A percentile compares a stretch with the other conserved stretches of the same genome.
These are phyloP conservation scores for Sebastes cheni DNA, from an alignment of 2,797 vertebrate genomes.

Conservation along the genomic window DNA sequence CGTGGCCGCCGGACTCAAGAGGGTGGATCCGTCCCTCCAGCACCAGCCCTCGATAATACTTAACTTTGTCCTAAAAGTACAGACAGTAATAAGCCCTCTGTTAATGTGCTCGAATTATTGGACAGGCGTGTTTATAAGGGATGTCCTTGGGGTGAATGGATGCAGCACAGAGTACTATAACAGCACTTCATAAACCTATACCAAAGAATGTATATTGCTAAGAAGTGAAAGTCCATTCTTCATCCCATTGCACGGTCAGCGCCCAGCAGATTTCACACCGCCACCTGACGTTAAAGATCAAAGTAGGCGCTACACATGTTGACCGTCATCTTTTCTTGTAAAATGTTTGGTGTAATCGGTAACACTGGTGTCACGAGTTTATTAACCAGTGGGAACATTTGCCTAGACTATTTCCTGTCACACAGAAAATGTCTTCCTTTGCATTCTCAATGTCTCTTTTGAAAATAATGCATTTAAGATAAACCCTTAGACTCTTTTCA, in stretches of 20 bases:
- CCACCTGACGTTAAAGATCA: no score
- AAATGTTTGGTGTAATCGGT: no score
- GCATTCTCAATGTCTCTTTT: neutral
- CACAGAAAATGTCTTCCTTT: no score
- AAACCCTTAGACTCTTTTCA: neutral
- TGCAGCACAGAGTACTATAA: neutral
- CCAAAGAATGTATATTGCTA: no score
- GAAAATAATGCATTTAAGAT: neutral
- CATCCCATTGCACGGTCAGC: fast-evolving
- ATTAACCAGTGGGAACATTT: no score
- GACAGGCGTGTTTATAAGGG: slow-evolving; percentile 24
- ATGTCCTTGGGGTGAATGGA: slow-evolving; percentile 14
- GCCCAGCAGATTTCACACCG: no score
- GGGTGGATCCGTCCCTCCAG: slow-evolving; percentile 18
- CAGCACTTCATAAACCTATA: neutral
- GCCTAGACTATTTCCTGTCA: no score
- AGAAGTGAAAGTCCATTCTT: no score
- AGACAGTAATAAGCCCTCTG: slow-evolving; percentile 23
- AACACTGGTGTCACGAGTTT: no score
- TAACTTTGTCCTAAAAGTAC: slow-evolving; percentile 23
- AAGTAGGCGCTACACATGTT: no score
- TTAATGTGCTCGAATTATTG: slow-evolving; percentile 9
- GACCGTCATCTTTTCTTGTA: no score
- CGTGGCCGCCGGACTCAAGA: slow-evolving; percentile 39
- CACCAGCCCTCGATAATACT: slow-evolving; percentile 14